phyloP scores from a whole-genome alignment of 1,140 invertebrate genomes.

The Parasteatoda tepidariorum region DNA sequence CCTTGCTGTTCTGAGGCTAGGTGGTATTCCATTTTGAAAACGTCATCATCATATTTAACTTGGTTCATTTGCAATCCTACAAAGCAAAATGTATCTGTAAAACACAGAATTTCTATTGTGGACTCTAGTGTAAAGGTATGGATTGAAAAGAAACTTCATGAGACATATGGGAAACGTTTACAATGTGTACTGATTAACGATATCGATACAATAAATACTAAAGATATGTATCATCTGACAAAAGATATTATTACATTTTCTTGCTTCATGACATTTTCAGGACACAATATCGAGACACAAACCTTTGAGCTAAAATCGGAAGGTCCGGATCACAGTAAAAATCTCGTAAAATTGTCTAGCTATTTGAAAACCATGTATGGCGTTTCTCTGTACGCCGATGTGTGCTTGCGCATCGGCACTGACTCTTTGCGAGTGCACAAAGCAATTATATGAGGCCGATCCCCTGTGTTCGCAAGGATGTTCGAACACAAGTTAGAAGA shows the following conservation, averaged over 20 bases:
- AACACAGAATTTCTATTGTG: background rate
- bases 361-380: background rate
- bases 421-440: conserved; percentile 85
- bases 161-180: too few relatives aligned
- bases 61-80: background rate
- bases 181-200: too few relatives aligned
- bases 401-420: background rate
- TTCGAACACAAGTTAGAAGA: conserved; percentile 99
- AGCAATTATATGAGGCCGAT: conserved; percentile 93
- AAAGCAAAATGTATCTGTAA: background rate
- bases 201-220: too few relatives aligned
- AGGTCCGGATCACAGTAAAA: background rate
- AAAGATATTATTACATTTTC: background rate
- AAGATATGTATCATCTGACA: background rate
- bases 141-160: background rate
- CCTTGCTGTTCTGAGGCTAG: background rate
- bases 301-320: background rate
- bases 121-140: background rate
- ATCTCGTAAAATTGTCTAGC: background rate
- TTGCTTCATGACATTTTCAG: background rate
- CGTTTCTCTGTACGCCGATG: background rate
- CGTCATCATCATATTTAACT: background rate
- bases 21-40: background rate
- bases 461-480: conserved; percentile 97
- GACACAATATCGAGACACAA: background rate